These are phyloP conservation scores for Ernsta delagoae DNA, from an alignment of 2,888 invertebrate species.

Conservation along the genomic window DNA sequence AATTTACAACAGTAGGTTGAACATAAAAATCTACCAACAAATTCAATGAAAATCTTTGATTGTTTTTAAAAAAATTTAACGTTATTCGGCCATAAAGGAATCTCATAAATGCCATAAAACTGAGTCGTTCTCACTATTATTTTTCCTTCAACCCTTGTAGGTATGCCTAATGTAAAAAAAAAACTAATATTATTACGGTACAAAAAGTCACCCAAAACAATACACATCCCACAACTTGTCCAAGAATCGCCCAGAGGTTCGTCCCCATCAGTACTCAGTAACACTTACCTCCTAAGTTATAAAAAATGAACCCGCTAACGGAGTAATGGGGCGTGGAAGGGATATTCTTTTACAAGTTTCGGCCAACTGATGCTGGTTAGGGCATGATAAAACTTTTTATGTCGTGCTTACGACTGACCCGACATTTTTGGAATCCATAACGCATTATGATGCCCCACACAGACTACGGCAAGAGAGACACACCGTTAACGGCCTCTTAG, in stretches of 20 bases:
- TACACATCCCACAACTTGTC: constrained; percentile 33
- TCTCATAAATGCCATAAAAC: too few relatives aligned
- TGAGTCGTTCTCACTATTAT: too few relatives aligned
- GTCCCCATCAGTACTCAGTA: constrained; percentile 43
- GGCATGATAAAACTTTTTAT: constrained; percentile 81
- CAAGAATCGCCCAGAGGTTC: constrained; percentile 40
- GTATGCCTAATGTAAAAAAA: too few relatives aligned
- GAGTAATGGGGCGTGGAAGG: constrained; percentile 74
- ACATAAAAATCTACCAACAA: too few relatives aligned
- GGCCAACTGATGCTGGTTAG: constrained; percentile 59
- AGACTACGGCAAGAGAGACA: constrained; percentile 39
- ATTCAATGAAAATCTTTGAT: too few relatives aligned
- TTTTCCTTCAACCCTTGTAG: too few relatives aligned
- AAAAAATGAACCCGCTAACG: constrained; percentile 50
- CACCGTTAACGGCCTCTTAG: constrained; percentile 37
- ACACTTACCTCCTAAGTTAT: constrained; percentile 44
- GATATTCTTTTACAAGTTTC: constrained; percentile 73
- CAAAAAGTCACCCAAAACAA: constrained; percentile 16
- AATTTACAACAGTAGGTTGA: too few relatives aligned
- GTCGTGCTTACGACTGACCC: constrained; percentile 71
- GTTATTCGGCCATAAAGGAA: too few relatives aligned
- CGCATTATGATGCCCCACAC: constrained; percentile 51
- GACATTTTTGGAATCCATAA: constrained; percentile 68
- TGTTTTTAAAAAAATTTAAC: too few relatives aligned
- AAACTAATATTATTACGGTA: background rate